A percentile compares a stretch with the other conserved stretches of the same genome.
phyloP scores from a whole-genome alignment of 1,140 invertebrate genomes.

The Argopecten irradians region DNA sequence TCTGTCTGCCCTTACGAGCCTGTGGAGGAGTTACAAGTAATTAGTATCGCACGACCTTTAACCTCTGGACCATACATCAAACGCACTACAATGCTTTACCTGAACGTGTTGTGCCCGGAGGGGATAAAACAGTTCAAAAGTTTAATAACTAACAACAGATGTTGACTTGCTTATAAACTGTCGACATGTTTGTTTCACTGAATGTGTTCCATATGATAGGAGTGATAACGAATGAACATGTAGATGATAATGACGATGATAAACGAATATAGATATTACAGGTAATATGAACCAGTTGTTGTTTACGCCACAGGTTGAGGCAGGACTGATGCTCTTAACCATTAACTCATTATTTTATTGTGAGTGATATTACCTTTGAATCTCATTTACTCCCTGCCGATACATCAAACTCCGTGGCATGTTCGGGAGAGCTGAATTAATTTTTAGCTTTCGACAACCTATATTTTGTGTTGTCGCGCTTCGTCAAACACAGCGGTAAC shows the following conservation, averaged over 20 bases:
- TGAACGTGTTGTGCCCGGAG: neutral
- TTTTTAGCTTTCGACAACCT: neutral
- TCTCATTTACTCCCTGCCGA: neutral
- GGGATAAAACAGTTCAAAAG: neutral
- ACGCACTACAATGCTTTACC: neutral
- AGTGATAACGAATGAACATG: neutral
- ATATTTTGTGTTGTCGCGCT: neutral
- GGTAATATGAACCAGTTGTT: neutral
- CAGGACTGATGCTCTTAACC: neutral
- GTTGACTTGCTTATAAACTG: neutral
- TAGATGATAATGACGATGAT: neutral
- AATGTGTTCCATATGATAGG: neutral
- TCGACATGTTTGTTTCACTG: neutral
- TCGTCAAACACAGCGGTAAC: neutral
- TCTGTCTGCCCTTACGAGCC: neutral
- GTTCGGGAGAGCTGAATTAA: neutral
- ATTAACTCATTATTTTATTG: neutral
- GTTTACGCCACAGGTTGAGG: neutral
- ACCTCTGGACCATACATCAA: neutral
- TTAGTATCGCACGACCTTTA: neutral
- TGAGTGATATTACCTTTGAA: neutral
- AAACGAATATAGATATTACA: neutral
- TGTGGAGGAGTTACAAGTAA: neutral
- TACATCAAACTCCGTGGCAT: neutral
- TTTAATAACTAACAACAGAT: neutral